phyloP scores from a whole-genome alignment of 1,140 invertebrate genomes.

The Gonatopus flavifemur region DNA sequence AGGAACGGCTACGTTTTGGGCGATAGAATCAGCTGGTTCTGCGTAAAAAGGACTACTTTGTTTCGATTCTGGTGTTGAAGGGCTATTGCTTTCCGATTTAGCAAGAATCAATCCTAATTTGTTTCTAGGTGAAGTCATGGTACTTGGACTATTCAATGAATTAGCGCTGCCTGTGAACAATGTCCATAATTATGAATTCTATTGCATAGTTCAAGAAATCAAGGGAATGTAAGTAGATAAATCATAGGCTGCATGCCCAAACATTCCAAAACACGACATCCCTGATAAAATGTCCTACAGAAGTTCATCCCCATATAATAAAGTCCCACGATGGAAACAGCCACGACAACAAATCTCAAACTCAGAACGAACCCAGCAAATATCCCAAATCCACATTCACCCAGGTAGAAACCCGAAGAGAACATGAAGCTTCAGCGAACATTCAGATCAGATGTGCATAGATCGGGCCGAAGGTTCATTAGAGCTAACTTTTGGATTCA shows the following conservation, averaged over 20 bases:
- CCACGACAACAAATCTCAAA: too few species aligned
- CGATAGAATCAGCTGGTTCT: constrained; percentile 85
- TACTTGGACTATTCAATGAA: constrained; percentile 50
- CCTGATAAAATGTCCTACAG: too few species aligned
- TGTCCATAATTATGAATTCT: neutral
- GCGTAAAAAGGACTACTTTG: constrained; percentile 88
- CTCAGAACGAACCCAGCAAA: too few species aligned
- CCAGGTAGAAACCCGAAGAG: too few species aligned
- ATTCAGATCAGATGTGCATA: too few species aligned
- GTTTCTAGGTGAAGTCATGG: constrained; percentile 48
- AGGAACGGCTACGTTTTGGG: constrained; percentile 54
- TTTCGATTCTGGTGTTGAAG: constrained; percentile 56
- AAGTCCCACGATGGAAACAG: too few species aligned
- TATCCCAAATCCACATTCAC: too few species aligned
- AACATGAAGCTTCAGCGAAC: too few species aligned
- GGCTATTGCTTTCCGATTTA: constrained; percentile 50
- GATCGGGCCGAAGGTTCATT: too few species aligned
- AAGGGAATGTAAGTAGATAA: neutral
- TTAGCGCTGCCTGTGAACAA: constrained; percentile 51
- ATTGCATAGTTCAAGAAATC: neutral
- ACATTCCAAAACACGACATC: neutral
- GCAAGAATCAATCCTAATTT: constrained; percentile 49
- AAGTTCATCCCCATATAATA: too few species aligned
- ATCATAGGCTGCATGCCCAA: neutral
- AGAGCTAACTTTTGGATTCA: too few species aligned